Conservation (phyloP, 1,140 invertebrate species). For the Megalonaias nervosa region DNA sequence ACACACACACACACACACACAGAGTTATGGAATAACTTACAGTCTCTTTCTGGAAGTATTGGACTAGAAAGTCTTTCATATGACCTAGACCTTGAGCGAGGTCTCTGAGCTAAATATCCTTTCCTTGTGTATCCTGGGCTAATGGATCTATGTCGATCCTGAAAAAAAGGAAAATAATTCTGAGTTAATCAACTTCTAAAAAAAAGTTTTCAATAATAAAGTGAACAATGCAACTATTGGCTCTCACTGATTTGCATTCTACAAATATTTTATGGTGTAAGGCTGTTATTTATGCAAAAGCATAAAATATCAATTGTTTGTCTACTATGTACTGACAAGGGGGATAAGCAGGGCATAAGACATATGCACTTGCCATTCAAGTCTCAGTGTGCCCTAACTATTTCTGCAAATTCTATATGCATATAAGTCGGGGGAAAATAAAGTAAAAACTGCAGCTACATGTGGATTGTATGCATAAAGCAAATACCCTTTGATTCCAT, state of each 20-base stretch:
- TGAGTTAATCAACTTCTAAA: conserved; percentile 1
- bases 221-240: not conserved
- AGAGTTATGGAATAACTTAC: conserved; percentile 41
- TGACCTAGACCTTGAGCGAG: conserved; percentile 61
- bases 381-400: no score
- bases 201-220: not conserved
- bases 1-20: no score
- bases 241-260: not conserved
- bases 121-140: conserved; percentile 44
- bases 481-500: no score
- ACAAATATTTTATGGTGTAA: not conserved
- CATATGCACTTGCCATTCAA: no score
- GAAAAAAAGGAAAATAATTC: conserved; percentile 1
- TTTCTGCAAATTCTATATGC: no score
- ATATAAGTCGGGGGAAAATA: no score
- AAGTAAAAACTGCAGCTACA: no score
- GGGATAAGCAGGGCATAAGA: no score
- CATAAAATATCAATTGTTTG: not conserved
- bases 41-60: conserved; percentile 51
- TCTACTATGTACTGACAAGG: no score
- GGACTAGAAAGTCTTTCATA: conserved; percentile 49
- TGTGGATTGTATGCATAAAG: no score
- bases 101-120: conserved; percentile 51
- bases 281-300: not conserved
- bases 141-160: conserved; percentile 52